Evolutionary conservation across 2,797 vertebrate genomes (phyloP).

Genomic region (Chelonia mydas): DNA sequence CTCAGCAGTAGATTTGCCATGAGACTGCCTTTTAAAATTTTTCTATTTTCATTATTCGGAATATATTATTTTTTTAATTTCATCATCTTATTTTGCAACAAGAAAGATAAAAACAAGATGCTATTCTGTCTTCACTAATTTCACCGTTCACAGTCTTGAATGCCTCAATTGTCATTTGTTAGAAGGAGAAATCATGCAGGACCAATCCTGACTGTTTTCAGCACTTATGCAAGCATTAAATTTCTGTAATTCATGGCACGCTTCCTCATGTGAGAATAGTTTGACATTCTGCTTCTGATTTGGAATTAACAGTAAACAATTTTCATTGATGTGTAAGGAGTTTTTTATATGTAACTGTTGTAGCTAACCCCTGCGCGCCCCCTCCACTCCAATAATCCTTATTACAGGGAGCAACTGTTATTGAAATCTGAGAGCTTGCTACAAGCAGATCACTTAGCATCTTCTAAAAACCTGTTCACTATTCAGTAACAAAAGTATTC

Average conservation of each 20-base stretch:
- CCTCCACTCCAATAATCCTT: not conserved
- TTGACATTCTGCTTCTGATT: not conserved
- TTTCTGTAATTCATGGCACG: not conserved
- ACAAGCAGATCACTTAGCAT: no score
- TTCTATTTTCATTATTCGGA: no score
- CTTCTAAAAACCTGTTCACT: not conserved
- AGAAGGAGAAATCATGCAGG: not conserved
- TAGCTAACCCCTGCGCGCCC: not conserved
- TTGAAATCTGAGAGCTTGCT: no score
- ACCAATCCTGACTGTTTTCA: not conserved
- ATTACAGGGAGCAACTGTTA: no score
- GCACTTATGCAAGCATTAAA: not conserved
- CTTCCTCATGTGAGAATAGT: not conserved
- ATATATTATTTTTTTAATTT: no score
- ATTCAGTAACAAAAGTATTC: not conserved
- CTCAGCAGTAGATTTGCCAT: no score
- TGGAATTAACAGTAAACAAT: not conserved
- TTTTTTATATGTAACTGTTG: not conserved
- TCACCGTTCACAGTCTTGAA: not conserved
- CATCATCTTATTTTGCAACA: no score
- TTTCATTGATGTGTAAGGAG: not conserved
- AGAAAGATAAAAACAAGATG: no score
- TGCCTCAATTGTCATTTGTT: not conserved
- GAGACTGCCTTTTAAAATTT: no score
- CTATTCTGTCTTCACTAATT: no score